Evolutionary conservation across 1,140 invertebrate species (phyloP).

Genomic region (Drosophila burlai): DNA sequence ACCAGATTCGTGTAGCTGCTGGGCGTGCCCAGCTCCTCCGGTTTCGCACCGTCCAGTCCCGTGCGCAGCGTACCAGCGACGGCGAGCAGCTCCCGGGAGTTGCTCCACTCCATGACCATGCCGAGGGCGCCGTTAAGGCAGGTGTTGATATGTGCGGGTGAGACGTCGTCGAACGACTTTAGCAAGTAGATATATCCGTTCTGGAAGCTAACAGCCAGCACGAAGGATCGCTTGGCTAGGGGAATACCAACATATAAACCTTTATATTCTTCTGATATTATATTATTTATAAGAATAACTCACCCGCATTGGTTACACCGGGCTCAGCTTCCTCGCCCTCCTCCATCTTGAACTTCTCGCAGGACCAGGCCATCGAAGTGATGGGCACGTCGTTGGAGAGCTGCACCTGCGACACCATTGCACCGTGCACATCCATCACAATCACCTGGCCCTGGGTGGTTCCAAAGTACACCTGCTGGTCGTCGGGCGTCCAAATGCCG

Average conservation of each 20-base stretch:
- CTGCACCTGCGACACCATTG: conserved; percentile 96
- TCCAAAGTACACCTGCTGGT: conserved; percentile 98
- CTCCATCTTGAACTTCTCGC: conserved; percentile 99
- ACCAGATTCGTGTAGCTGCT: conserved; percentile 84
- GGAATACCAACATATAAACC: conserved; percentile 40
- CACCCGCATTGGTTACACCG: conserved; percentile 86
- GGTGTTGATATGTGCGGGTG: conserved; percentile 90
- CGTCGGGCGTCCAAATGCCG: conserved; percentile 99
- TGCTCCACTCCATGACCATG: conserved; percentile 97
- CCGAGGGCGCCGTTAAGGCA: conserved; percentile 89
- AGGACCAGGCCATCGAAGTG: conserved; percentile 97
- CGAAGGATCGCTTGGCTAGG: conserved; percentile 88
- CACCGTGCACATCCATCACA: conserved; percentile 98
- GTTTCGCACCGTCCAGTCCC: conserved; percentile 61
- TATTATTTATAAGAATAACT: conserved; percentile 20
- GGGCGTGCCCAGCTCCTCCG: conserved; percentile 75
- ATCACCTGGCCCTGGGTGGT: conserved; percentile 97
- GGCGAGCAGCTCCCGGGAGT: conserved; percentile 95
- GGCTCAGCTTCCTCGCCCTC: conserved; percentile 92
- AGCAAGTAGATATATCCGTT: conserved; percentile 95
- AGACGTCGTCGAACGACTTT: conserved; percentile 96
- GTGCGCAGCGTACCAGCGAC: conserved; percentile 91
- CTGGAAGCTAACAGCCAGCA: conserved; percentile 94
- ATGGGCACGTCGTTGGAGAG: conserved; percentile 93
- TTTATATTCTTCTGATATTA: not conserved